Percentiles rank a stretch among this genome's conserved stretches.
These are phyloP conservation scores for Heliothis peltigera DNA, from an alignment of 2,888 invertebrate genomes.

Conservation along the genomic window DNA sequence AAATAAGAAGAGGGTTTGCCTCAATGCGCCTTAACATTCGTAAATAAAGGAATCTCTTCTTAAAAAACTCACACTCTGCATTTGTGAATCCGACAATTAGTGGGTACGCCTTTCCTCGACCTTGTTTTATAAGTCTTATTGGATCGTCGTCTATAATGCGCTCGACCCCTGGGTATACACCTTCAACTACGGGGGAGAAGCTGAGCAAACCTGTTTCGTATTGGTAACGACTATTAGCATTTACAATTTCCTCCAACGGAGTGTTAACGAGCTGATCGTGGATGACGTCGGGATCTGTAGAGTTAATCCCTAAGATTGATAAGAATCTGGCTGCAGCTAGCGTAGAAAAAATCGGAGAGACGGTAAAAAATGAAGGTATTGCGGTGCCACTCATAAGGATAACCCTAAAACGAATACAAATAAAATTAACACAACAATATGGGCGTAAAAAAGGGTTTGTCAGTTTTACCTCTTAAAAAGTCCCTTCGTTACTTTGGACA, in stretches of 20 bases:
- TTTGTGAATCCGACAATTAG: conserved; percentile 59
- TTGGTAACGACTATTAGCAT: conserved; percentile 58
- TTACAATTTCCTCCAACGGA: conserved; percentile 67
- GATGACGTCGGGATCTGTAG: conserved; percentile 61
- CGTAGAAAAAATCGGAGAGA: conserved; percentile 60
- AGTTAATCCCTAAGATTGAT: conserved; percentile 76
- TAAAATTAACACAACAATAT: neutral
- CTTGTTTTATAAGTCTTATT: conserved; percentile 56
- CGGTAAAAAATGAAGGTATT: conserved; percentile 53
- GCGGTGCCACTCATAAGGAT: conserved; percentile 61
- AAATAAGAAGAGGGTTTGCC: conserved; percentile 66
- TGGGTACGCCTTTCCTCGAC: conserved; percentile 65
- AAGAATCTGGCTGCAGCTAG: conserved; percentile 59
- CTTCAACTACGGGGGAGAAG: conserved; percentile 66
- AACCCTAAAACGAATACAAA: conserved; percentile 47
- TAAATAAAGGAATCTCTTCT: conserved; percentile 24
- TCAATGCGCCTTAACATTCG: conserved; percentile 39
- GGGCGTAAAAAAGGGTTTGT: neutral
- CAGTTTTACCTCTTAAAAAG: conserved; percentile 63
- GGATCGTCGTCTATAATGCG: conserved; percentile 67
- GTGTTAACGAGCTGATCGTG: conserved; percentile 56
- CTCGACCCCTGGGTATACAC: conserved; percentile 51
- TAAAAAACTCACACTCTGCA: conserved; percentile 55
- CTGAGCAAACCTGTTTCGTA: conserved; percentile 49
- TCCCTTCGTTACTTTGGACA: conserved; percentile 59